Base-by-base conservation (phyloP, 2,888 invertebrate genomes). In the Willowsia nigromaculata region DNA sequence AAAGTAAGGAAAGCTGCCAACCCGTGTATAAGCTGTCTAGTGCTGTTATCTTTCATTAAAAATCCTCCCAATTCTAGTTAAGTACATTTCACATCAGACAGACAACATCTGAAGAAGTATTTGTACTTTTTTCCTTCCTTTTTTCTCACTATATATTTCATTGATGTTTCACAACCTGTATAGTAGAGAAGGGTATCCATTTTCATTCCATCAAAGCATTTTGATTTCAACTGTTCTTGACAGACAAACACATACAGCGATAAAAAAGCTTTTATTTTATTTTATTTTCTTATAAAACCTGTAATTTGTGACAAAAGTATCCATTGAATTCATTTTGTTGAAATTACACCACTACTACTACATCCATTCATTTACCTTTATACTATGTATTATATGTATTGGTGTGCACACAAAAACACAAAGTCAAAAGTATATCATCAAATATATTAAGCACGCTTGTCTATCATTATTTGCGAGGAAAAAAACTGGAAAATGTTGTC, bases 301-400 rank as follows among this genome's bases (percentile, higher is more conserved):
- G 62, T 85, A 85, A 85, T 85, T 85, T 85, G 76, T 30, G 78
- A 85, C 30, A 85, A 78, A 85, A 33, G 76, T 62, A 56, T 30
- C 68, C 76, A 59, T 85, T 85, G 76, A 85, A 78, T 59, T 43
- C 62, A 74, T 74, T 85, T 47, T n/a, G 27, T 56, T 71, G 30
- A 85, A 53, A 53, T 50, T 83, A 68, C 65, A 33, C 65, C 33
- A 33, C n/a, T 27, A 27, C n/a, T n/a, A n/a, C n/a, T n/a, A n/a
- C n/a, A n/a, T n/a, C n/a, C n/a, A n/a, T n/a, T n/a, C n/a, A n/a
- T n/a, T n/a, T n/a, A n/a, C n/a, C n/a, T n/a, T n/a, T n/a, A n/a
- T n/a, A n/a, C n/a, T n/a, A n/a, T n/a, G n/a, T n/a, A n/a, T n/a
- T n/a, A n/a, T n/a, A n/a, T n/a, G n/a, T n/a, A n/a, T n/a, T n/a